These are phyloP conservation scores for Tortricodes alternella DNA, from an alignment of 2,888 invertebrate genomes.

Conservation along the genomic window DNA sequence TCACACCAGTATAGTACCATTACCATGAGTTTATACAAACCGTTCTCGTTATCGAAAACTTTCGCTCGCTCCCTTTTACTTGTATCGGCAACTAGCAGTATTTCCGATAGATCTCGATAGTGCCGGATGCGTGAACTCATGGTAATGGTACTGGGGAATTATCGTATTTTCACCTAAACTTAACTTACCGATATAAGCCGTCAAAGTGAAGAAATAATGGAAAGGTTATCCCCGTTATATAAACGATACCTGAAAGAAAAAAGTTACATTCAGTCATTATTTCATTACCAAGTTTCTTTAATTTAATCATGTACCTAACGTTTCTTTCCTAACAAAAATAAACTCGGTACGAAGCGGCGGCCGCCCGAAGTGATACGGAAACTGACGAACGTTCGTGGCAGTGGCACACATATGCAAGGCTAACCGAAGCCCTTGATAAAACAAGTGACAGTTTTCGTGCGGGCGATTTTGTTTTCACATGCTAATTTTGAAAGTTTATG, in stretches of 20 bases:
- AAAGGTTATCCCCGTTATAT: too few species aligned
- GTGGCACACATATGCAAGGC: conserved; percentile 45
- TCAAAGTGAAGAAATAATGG: too few species aligned
- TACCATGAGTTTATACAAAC: too few species aligned
- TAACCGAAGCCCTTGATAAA: conserved; percentile 25
- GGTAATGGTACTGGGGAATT: too few species aligned
- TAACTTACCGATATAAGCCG: too few species aligned
- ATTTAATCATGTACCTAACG: conserved; percentile 25
- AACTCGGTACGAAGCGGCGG: conserved; percentile 17
- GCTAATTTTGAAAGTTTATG: conserved; percentile 9
- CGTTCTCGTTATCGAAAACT: too few species aligned
- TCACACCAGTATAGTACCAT: too few species aligned
- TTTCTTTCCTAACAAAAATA: conserved; percentile 30
- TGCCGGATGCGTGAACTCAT: too few species aligned
- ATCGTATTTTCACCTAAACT: too few species aligned
- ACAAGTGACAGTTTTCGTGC: conserved; percentile 28
- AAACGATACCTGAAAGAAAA: conserved; percentile 17
- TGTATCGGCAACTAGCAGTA: too few species aligned
- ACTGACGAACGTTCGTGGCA: conserved; percentile 58
- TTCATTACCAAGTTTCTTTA: conserved; percentile 26
- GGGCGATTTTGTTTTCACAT: conserved; percentile 24
- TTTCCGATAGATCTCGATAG: too few species aligned
- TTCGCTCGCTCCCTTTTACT: too few species aligned
- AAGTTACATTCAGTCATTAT: conserved; percentile 19
- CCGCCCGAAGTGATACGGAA: conserved; percentile 55